Conservation (phyloP, 2,888 invertebrate species). For the Thera obeliscata region DNA sequence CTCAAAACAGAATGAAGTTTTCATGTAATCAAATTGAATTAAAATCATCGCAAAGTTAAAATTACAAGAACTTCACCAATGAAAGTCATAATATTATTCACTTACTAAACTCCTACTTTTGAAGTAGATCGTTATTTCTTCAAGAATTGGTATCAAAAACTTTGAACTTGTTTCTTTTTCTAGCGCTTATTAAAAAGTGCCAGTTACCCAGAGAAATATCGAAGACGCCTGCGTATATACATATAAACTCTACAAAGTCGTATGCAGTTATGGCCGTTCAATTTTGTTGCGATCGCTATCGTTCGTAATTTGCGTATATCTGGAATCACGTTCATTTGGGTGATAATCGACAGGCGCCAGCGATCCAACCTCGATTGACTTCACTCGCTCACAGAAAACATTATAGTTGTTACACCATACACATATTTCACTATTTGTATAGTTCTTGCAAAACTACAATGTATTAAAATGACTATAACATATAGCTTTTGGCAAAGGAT, state of each 20-base stretch:
- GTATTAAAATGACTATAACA: no score
- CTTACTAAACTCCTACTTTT: background rate
- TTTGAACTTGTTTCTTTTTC: background rate
- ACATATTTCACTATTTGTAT: background rate
- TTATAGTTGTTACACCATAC: background rate
- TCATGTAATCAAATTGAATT: background rate
- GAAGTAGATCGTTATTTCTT: background rate
- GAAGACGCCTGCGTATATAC: constrained; percentile 21
- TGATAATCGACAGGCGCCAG: constrained; percentile 75
- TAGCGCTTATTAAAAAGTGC: constrained; percentile 2
- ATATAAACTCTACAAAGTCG: constrained; percentile 22
- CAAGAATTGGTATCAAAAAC: background rate
- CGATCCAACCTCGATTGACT: constrained; percentile 45
- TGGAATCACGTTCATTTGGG: constrained; percentile 56
- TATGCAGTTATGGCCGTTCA: constrained; percentile 49
- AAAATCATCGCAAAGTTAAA: background rate
- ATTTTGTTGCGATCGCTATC: constrained; percentile 58
- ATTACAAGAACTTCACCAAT: background rate
- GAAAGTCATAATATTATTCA: background rate
- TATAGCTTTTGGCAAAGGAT: no score
- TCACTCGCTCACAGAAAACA: constrained; percentile 6
- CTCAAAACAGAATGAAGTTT: background rate
- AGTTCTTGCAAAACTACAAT: no score
- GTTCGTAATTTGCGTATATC: constrained; percentile 54
- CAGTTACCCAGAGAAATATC: constrained; percentile 15